phyloP scores from a whole-genome alignment of 1,140 invertebrate genomes.

The Epicauta chinensis region DNA sequence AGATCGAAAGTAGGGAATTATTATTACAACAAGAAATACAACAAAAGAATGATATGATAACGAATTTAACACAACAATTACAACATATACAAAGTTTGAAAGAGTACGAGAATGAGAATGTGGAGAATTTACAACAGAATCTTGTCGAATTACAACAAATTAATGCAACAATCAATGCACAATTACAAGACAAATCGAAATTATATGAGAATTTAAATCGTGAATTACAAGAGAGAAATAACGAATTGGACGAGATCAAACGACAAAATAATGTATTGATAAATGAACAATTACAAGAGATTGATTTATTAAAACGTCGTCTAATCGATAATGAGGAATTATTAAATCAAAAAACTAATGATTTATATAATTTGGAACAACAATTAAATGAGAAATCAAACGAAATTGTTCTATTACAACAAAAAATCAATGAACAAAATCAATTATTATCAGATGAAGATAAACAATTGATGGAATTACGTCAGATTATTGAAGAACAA shows the following conservation, averaged over 20 bases:
- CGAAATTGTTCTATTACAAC: conserved; percentile 45
- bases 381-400: conserved; percentile 39
- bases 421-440: conserved; percentile 48
- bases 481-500: conserved; percentile 54
- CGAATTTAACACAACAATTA: conserved; percentile 9
- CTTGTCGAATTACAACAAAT: conserved; percentile 10
- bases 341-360: not conserved
- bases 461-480: conserved; percentile 46
- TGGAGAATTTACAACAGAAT: conserved; percentile 16
- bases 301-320: conserved; percentile 5
- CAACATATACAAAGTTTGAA: conserved; percentile 11
- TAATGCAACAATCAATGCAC: conserved; percentile 4
- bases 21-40: no score
- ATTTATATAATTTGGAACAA: not conserved
- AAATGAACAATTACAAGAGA: not conserved
- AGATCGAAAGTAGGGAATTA: no score
- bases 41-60: conserved; percentile 14
- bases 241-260: conserved; percentile 18
- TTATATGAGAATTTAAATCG: conserved; percentile 13
- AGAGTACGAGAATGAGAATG: conserved; percentile 14
- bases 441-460: conserved; percentile 49
- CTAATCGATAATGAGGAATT: not conserved
- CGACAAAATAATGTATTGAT: conserved; percentile 31
- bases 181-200: conserved; percentile 7
- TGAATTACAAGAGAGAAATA: conserved; percentile 18